Conservation (phyloP, 2,888 invertebrate genomes). For the Carcina quercana region DNA sequence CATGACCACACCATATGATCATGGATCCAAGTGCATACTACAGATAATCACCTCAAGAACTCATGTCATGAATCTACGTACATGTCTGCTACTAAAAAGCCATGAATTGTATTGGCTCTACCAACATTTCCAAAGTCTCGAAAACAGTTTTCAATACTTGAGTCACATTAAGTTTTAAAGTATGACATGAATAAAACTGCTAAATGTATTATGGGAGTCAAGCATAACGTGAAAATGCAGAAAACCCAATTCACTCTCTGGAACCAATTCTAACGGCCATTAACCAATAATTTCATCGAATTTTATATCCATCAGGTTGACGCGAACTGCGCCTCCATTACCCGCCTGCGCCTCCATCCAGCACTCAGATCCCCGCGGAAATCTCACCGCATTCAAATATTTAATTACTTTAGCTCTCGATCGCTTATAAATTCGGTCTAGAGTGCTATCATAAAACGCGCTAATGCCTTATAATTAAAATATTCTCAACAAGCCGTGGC, state of each 20-base stretch:
- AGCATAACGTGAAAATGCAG: constrained; percentile 36
- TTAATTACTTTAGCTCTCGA: constrained; percentile 71
- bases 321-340: constrained; percentile 58
- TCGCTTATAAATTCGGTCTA: constrained; percentile 68
- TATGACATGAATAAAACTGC: no score
- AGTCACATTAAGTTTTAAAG: no score
- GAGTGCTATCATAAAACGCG: constrained; percentile 74
- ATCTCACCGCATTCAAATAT: constrained; percentile 74
- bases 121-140: no score
- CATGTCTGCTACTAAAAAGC: no score
- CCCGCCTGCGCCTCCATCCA: constrained; percentile 35
- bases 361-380: constrained; percentile 54
- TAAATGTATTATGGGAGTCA: no score
- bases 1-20: no score
- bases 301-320: constrained; percentile 70
- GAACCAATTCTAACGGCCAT: constrained; percentile 60
- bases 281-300: constrained; percentile 70
- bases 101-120: no score
- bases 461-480: constrained; percentile 76
- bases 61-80: no score
- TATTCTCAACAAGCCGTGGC: constrained; percentile 75
- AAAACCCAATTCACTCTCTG: constrained; percentile 39
- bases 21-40: no score
- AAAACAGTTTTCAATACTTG: no score
- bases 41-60: no score